Conservation (phyloP, 2,888 invertebrate genomes). For the Epinotia nisella region DNA sequence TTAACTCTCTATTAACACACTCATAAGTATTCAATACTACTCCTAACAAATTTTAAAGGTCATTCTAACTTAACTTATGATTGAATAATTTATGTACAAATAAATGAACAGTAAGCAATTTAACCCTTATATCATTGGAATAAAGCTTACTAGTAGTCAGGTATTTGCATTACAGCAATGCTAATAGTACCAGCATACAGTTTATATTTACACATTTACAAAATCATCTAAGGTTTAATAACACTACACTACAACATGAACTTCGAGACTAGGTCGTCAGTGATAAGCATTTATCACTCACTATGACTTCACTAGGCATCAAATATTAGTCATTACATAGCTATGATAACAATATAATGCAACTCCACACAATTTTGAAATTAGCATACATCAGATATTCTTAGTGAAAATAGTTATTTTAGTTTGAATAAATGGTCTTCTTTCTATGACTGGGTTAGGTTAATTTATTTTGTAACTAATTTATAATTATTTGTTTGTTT, state of each 20-base stretch:
- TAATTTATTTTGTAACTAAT: too few species aligned
- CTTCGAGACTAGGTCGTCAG: slow-evolving; percentile 40
- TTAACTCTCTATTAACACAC: too few species aligned
- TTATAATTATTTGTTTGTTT: too few species aligned
- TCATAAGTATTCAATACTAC: too few species aligned
- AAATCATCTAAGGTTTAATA: slow-evolving; percentile 23
- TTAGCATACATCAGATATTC: background rate
- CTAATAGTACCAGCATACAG: background rate
- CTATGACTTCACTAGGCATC: slow-evolving; percentile 15
- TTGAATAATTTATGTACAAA: too few species aligned
- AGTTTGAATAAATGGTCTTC: too few species aligned
- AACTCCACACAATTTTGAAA: too few species aligned
- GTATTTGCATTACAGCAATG: slow-evolving; percentile 8
- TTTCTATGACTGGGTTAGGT: too few species aligned
- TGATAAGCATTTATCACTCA: slow-evolving; percentile 27
- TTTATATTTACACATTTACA: slow-evolving; percentile 28
- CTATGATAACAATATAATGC: background rate
- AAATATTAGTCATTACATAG: slow-evolving; percentile 1
- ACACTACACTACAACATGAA: slow-evolving; percentile 30
- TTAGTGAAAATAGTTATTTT: background rate
- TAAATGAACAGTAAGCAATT: too few species aligned
- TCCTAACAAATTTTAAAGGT: too few species aligned
- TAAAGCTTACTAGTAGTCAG: background rate
- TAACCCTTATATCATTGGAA: background rate
- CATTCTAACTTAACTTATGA: too few species aligned